A percentile compares a stretch with the other conserved stretches of the same genome.
Conservation (phyloP, 2,113 vertebrate species). For the Rana temporaria region DNA sequence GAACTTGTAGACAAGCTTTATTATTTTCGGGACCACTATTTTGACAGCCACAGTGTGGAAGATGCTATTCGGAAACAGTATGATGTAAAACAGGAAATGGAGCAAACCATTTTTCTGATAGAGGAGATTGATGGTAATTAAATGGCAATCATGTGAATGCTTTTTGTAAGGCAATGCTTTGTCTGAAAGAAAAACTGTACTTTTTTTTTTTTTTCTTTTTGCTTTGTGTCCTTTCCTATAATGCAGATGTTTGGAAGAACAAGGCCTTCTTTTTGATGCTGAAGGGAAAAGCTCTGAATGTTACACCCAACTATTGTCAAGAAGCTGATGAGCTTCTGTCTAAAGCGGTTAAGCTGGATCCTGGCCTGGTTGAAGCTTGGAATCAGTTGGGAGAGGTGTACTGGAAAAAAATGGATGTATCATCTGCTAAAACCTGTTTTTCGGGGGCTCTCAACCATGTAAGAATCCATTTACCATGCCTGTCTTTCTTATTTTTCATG, state of each 20-base stretch:
- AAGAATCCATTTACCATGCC: conserved; percentile 36
- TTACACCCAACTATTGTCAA: conserved; percentile 75
- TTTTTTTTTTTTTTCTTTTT: neutral
- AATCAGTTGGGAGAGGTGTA: conserved; percentile 90
- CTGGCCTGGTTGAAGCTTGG: conserved; percentile 86
- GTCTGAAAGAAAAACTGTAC: neutral
- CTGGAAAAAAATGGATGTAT: conserved; percentile 89
- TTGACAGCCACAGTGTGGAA: conserved; percentile 82
- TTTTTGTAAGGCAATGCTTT: neutral
- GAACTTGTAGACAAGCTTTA: conserved; percentile 84
- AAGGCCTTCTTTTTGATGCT: conserved; percentile 79
- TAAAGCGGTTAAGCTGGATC: conserved; percentile 87
- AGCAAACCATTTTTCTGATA: conserved; percentile 75
- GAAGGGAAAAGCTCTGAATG: conserved; percentile 83
- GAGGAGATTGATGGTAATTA: conserved; percentile 78
- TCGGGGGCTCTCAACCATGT: conserved; percentile 86
- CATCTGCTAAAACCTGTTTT: conserved; percentile 85
- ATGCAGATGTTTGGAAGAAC: conserved; percentile 73
- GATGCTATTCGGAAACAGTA: conserved; percentile 79
- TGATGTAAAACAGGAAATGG: conserved; percentile 77
- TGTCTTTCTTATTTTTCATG: neutral
- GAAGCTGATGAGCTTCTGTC: conserved; percentile 83
- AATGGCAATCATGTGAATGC: neutral
- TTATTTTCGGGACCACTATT: conserved; percentile 85
- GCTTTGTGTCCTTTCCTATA: neutral